A percentile compares a stretch with the other conserved stretches of the same genome.
Evolutionary conservation across 2,888 invertebrate species (phyloP).

Genomic region (Tineola bisselliella): DNA sequence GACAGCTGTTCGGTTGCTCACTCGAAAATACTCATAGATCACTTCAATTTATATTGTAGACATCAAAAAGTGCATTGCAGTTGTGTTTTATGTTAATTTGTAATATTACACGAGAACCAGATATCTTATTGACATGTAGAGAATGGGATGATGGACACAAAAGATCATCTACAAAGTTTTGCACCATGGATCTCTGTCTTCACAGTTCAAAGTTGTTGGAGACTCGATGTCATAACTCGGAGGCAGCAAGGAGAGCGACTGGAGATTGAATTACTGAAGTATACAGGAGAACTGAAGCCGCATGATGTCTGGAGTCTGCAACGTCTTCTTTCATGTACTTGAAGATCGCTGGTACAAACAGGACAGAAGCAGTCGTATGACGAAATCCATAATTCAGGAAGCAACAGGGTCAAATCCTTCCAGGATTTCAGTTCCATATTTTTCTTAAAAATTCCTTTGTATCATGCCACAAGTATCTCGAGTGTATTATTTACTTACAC

Average conservation of each 20-base stretch:
- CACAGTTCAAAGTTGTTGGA: background rate
- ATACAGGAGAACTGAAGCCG: too few relatives aligned
- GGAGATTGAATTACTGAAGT: background rate
- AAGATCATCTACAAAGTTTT: conserved; percentile 64
- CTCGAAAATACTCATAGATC: too few relatives aligned
- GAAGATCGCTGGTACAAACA: background rate
- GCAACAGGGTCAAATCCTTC: background rate
- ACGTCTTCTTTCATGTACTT: background rate
- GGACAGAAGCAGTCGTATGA: background rate
- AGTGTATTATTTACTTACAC: background rate
- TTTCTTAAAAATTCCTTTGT: background rate
- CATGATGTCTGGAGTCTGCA: background rate
- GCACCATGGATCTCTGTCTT: conserved; percentile 43
- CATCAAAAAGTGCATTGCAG: background rate
- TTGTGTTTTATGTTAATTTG: background rate
- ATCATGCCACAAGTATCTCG: background rate
- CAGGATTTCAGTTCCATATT: background rate
- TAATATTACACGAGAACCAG: background rate
- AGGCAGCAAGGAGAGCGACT: background rate
- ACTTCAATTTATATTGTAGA: too few relatives aligned
- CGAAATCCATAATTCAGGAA: background rate
- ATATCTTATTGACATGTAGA: background rate
- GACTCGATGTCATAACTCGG: background rate
- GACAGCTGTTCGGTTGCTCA: too few relatives aligned
- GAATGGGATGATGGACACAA: background rate